phyloP scores from a whole-genome alignment of 2,113 vertebrate species.

The Pagrus major region DNA sequence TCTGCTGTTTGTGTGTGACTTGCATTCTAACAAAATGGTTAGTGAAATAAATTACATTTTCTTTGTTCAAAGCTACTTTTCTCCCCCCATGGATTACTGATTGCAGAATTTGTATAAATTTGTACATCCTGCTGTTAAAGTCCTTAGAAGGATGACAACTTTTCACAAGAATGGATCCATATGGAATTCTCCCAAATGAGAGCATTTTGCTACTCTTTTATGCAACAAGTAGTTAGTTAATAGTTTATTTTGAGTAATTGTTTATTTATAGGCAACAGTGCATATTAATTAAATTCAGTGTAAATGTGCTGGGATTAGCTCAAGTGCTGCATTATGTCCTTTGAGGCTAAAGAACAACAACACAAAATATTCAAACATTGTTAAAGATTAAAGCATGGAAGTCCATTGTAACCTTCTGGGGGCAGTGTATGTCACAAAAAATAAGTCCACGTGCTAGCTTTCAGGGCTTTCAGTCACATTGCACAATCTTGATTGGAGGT shows the following conservation, averaged over 20 bases:
- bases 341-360: neutral
- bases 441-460: neutral
- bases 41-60: constrained; percentile 19
- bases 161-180: too few relatives aligned
- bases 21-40: constrained; percentile 33
- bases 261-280: neutral
- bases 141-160: neutral
- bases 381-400: neutral
- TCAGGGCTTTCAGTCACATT: neutral
- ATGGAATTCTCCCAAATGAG: neutral
- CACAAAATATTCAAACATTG: neutral
- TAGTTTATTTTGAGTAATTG: neutral
- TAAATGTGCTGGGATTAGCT: neutral
- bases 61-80: neutral
- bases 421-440: too few relatives aligned
- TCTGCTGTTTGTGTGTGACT: constrained; percentile 35
- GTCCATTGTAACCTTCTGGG: neutral
- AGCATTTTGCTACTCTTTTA: neutral
- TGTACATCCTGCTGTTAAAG: neutral
- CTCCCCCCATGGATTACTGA: constrained; percentile 26
- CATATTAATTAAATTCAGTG: neutral
- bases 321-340: too few relatives aligned
- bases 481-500: neutral
- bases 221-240: neutral
- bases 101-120: constrained; percentile 17